Evolutionary conservation across 2,797 vertebrate genomes (phyloP), one percentile per base, ranked within the genome.

Genomic region (Tenualosa thibaudeaui): DNA sequence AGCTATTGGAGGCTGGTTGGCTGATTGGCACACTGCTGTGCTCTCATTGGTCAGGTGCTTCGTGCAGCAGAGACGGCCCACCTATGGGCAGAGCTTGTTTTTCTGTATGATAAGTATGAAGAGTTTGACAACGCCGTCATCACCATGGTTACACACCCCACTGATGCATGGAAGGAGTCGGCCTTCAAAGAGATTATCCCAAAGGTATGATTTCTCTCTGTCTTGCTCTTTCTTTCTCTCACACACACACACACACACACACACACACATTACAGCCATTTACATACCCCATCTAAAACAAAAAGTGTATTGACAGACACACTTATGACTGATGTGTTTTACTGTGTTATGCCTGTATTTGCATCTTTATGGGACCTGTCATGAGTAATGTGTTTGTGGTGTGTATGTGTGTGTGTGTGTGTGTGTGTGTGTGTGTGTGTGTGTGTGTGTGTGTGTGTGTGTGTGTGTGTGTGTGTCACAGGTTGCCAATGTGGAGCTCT

Each of bases 121-220:
- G 98, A 99, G 87, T 99, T 97, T 31, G 98, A 99, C 92, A 99
- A 99, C 5, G 98, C 98, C 87, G 99, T 99, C 90, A 97, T 99
- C 92, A 99, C 98, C 46, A 99, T 99, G 98, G 99, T 99, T 98
- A 99, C 93, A 93, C 98, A 99, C 90, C 97, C 98, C 24, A 91
- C 98, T 81, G 97, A 99, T 88, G 98, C 98, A 81, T 99, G 98
- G 98, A 99, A 99, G 88, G 98, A 99, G 93, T 58, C 96, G 98
- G 98, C 78, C 98, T 99, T 99, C 93, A 99, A 99, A 94, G 98
- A 99, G 89, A 99, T 99, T 85, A 97, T 99, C 90, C 99, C 98
- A 84, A 99, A 99, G 97, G 98, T 99, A 91, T n/a, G 49, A 51
- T 31, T 15, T 3, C 15, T 6, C 3, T 7, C 46, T 46, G 22